A percentile compares a stretch with the other conserved stretches of the same genome.
Evolutionary conservation across 2,797 vertebrate genomes (phyloP).

Genomic region (Melanotaenia parkinsoni): DNA sequence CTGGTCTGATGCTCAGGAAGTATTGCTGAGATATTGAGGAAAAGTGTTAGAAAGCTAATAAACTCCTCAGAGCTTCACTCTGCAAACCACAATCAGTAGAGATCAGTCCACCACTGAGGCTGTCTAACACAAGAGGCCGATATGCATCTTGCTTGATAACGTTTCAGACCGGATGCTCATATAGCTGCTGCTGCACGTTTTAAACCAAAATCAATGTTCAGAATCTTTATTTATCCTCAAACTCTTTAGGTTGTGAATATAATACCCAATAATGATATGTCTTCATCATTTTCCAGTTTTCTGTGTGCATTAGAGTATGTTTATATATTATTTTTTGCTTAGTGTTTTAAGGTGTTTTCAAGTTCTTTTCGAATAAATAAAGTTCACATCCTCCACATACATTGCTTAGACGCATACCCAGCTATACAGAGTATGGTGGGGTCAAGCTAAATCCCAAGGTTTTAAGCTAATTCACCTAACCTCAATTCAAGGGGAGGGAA

Average conservation of each 20-base stretch:
- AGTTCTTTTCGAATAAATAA: not conserved
- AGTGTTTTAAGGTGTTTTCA: not conserved
- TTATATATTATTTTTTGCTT: not conserved
- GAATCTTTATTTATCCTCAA: not conserved
- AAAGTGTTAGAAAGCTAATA: conserved; percentile 15
- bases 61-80: conserved; percentile 20
- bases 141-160: conserved; percentile 31
- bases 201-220: not conserved
- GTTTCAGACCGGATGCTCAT: conserved; percentile 12
- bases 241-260: not conserved
- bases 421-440: not conserved
- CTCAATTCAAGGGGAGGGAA: conserved; percentile 30
- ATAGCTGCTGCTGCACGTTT: not conserved
- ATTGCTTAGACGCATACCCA: not conserved
- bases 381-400: not conserved
- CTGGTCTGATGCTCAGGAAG: not conserved
- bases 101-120: conserved; percentile 26
- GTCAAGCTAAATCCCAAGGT: conserved; percentile 13
- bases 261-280: not conserved
- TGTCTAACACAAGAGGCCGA: conserved; percentile 24
- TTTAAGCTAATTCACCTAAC: conserved; percentile 40
- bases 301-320: not conserved
- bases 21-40: not conserved
- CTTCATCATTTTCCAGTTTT: not conserved
- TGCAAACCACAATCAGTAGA: conserved; percentile 6